Base-by-base conservation (phyloP, 2,113 vertebrate genomes). In the Alosa alosa region DNA sequence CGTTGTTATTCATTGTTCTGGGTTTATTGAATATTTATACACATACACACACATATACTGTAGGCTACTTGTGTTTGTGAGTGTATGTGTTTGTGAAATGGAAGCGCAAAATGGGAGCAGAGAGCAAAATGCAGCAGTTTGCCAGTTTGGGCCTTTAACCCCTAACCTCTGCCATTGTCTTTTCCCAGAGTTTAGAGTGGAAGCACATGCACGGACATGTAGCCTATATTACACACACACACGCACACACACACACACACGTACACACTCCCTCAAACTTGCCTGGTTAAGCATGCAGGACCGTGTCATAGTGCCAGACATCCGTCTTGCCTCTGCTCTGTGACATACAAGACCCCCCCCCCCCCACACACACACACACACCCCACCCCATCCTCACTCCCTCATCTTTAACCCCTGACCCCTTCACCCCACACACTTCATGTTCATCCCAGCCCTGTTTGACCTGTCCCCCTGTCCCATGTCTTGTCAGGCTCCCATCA, bases 71-170 rank as follows among this genome's bases (percentile, higher is more conserved):
- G 41, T 44, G 52, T 55, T 55, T 55, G 52, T 17, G 52, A 55
- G 15, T 18, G 4, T 55, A 55, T 36, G 64, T 31, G 64, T 64
- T 64, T 72, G 64, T 72, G 64, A 72, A 9, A 36, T 31, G 64
- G 64, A 72, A 72, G 64, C 64, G 31, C 11, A 72, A 3, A 55
- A 72, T 72, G 64, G 31, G 9, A 36, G 64, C 8, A 31, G 64
- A 72, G 15, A 72, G 64, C 64, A 31, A 25, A 72, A 72, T 72
- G 64, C 64, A 17, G 6, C 11, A 31, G 64, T 72, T 72, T 72
- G 64, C 64, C 64, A 72, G n/a, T n/a, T n/a, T 7, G 64, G 82
- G 44, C 83, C 25, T 17, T 31, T 89, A 46, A 83, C 81, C 83
- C 55, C 18, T 57, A 83, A 85, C 81, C 81, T 68, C 25, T 78